Base-by-base conservation (phyloP, 2,113 vertebrate genomes). In the Indicator maculatus region DNA sequence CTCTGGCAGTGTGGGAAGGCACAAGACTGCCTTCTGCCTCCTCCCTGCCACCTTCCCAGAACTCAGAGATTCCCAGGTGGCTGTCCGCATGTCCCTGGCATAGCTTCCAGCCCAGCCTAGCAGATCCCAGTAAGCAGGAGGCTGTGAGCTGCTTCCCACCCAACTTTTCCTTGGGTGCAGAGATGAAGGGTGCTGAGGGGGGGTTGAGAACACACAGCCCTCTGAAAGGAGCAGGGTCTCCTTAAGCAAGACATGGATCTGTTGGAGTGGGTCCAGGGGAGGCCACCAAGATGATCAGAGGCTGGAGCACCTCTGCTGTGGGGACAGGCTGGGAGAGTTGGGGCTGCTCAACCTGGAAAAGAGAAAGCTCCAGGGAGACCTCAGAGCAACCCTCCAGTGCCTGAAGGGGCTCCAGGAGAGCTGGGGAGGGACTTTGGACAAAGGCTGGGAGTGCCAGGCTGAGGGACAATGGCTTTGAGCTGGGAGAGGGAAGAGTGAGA, bases 31-130 rank as follows among this genome's bases (percentile, higher is more conserved):
- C 26, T 63, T 26, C 63, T 14, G 18, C 16, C 38, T 64, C 39
- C 24, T 67, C 20, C 31, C 23, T 18, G 5, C 6, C 50, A 4
- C n/a, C 26, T 7, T 15, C 0, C 1, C n/a, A 1, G 5, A 14
- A 4, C 17, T 59, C 1, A 3, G 31, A 8, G 20, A 26, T 30
- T 83, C 45, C 23, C 52, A 1, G 0, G 1, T 9, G 12, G 4
- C 47, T 45, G n/a, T 50, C 33, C 30, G 16, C 1, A 0, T 7
- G 39, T 3, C 5, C 45, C 23, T 4, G 41, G 27, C 26, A 6
- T 19, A 53, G 23, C 12, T 41, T 50, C 78, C 45, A 38, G 24
- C 12, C 36, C 5, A 6, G 26, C 9, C 16, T 70, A 74, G 39
- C 36, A 59, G n/a, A n/a, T 80, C 67, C 58, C 72, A 30, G 76